phyloP scores from a whole-genome alignment of 2,888 invertebrate species.

The Drosophila antonietae region DNA sequence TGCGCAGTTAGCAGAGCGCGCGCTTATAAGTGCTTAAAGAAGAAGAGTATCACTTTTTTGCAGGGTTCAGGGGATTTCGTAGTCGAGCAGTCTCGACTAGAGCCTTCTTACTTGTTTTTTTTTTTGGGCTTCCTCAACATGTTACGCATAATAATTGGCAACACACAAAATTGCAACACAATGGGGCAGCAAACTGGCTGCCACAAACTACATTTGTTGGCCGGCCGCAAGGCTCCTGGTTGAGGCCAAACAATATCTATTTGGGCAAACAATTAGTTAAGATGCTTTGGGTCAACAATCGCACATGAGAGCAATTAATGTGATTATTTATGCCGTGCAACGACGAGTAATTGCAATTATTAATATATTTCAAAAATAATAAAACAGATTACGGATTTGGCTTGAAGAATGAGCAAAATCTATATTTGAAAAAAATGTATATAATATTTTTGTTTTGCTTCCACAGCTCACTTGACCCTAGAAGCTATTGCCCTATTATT shows the following conservation, averaged over 20 bases:
- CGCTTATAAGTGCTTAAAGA: no score
- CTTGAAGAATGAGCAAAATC: no score
- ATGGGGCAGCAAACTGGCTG: conserved; percentile 35
- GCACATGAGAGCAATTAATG: background rate
- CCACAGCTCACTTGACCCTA: no score
- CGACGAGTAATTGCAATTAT: background rate
- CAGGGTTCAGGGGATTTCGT: no score
- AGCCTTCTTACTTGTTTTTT: no score
- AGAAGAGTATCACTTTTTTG: no score
- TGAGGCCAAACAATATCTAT: background rate
- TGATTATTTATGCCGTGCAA: background rate
- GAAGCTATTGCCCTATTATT: no score
- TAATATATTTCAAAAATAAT: background rate
- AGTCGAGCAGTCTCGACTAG: no score
- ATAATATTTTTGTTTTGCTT: no score
- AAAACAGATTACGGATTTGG: no score
- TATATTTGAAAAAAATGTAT: no score
- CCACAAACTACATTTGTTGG: conserved; percentile 6
- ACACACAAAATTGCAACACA: conserved; percentile 61
- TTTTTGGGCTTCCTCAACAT: conserved; percentile 66
- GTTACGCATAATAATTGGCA: conserved; percentile 75
- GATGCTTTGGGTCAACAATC: background rate
- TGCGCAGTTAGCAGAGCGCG: no score
- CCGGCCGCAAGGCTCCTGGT: background rate
- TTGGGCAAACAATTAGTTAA: conserved; percentile 4